Evolutionary conservation across 2,888 invertebrate species (phyloP), one percentile per base, ranked within the genome.

Genomic region (Aradus depressus): DNA sequence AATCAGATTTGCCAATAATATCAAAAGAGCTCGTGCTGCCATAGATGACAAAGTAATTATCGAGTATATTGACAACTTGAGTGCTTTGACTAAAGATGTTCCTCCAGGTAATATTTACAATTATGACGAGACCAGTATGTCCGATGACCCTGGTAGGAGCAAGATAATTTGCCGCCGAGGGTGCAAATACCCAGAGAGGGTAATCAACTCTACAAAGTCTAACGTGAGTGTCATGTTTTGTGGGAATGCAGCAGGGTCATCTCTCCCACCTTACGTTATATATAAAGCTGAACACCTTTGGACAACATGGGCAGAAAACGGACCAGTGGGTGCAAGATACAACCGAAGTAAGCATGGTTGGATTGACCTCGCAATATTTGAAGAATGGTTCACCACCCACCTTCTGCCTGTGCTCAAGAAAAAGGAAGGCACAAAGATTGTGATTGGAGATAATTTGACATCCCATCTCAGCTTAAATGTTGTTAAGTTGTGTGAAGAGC

Each of bases 271-370:
- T 21, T 70, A 68, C 57, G 64, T 68, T 4, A 66, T 68, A 0
- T 69, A 69, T 56, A 71, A 69, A 59, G 60, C 67, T 2, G 59
- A 60, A 50, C 47, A 66, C 51, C 34, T 70, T n/a, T 67, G 64
- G 58, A 54, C 62, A 35, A 62, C 64, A 6, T 71, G 70, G 70
- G 63, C 59, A 4, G 57, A 59, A 56, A 63, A 64, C 42, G 70
- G 69, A 6, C 68, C 67, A 16, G 14, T 42, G 50, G 58, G 62
- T 41, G 35, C 63, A 52, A 42, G 65, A 4, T 71, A 67, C 56
- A 69, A 67, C 56, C 28, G 66, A 1, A 62, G 65, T 2, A 53
- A 55, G 43, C 64, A 62, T 38, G 69, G 67, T 2, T 68, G 67
- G 67, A 64, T 68, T 52, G 67, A 67, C 53, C 25, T 54, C 1